These are phyloP conservation scores for Stichodactyla mertensii DNA, from an alignment of 64 coral and sea anemone species.

Conservation along the genomic window DNA sequence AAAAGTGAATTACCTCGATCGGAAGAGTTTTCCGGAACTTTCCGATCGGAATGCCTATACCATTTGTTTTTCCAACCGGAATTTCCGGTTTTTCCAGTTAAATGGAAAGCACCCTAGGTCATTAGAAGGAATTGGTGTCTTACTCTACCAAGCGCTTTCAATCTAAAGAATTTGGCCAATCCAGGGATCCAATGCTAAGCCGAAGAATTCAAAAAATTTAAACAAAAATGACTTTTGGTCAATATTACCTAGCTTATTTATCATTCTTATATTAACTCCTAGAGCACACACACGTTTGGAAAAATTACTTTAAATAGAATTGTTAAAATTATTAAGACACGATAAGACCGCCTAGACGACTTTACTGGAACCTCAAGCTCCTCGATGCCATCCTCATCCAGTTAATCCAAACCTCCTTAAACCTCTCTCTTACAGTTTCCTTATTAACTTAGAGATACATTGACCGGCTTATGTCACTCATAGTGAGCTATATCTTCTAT, in stretches of 20 bases:
- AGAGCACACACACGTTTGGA: neutral
- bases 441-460: constrained; percentile 9
- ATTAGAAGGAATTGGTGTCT: neutral
- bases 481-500: neutral
- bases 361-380: neutral
- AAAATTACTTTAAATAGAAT: constrained; percentile 29
- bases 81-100: too few relatives aligned
- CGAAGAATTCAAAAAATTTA: neutral
- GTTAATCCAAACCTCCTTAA: neutral
- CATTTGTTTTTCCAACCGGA: too few relatives aligned
- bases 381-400: neutral
- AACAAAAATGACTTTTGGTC: neutral
- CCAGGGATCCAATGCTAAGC: neutral
- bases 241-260: neutral
- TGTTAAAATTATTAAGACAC: constrained; percentile 20
- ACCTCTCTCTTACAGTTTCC: neutral
- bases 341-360: neutral
- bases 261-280: constrained; percentile 18
- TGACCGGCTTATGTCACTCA: neutral
- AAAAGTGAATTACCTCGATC: too few relatives aligned
- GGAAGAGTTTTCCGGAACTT: too few relatives aligned
- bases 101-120: too few relatives aligned
- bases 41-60: too few relatives aligned
- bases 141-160: neutral
- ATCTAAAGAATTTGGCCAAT: neutral